Evolutionary conservation across 53 echinoderm and acorn worm species (phyloP).

Genomic region (Luidia sarsii): DNA sequence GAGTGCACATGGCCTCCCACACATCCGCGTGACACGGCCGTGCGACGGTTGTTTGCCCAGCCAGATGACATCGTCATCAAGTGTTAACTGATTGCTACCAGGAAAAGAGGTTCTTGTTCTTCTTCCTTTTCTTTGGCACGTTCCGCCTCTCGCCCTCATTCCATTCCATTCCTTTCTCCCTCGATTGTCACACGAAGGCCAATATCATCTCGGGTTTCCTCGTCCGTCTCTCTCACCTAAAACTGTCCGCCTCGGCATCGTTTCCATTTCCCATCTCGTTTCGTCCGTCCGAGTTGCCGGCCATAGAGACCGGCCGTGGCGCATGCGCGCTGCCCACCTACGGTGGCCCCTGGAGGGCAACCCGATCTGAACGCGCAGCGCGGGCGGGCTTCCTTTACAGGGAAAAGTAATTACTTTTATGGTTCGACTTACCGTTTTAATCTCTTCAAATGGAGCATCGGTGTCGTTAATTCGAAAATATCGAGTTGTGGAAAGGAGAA

Average conservation of each 20-base stretch:
- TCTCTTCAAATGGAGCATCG: conserved; percentile 57
- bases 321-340: conserved; percentile 19
- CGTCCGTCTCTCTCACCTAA: no score
- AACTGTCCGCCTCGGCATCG: no score
- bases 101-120: neutral
- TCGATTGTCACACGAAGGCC: conserved; percentile 46
- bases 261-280: no score
- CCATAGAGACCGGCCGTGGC: no score
- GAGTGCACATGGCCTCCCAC: no score
- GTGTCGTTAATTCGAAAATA: conserved; percentile 56
- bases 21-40: no score
- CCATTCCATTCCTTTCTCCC: neutral
- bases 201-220: conserved; percentile 53
- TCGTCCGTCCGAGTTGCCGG: no score
- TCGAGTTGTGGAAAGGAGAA: neutral
- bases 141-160: neutral
- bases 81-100: conserved; percentile 10
- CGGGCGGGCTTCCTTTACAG: conserved; percentile 50
- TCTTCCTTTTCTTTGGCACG: neutral
- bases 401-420: conserved; percentile 68
- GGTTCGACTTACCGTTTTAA: conserved; percentile 64
- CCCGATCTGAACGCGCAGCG: conserved; percentile 22
- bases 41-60: no score
- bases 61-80: conserved; percentile 30
- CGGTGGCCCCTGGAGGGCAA: conserved; percentile 41